Percentiles rank a stretch among this genome's conserved stretches.
phyloP scores from a whole-genome alignment of 2,113 vertebrate species.

The Ia io region DNA sequence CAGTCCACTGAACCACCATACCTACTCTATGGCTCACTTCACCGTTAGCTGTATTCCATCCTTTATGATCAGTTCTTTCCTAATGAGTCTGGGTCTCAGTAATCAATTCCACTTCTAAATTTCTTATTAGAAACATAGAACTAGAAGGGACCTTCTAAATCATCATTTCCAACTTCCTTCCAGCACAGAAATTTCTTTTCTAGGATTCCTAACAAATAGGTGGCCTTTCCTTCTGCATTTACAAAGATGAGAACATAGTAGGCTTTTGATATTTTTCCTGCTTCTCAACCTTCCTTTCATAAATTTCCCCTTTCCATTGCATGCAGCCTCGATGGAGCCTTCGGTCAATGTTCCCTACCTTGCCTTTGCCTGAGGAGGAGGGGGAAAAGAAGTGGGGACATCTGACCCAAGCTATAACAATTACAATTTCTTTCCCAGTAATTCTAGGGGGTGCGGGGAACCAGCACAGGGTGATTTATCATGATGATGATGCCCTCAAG shows the following conservation, averaged over 20 bases:
- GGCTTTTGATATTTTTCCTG: neutral
- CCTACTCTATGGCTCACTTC: neutral
- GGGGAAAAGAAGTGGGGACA: neutral
- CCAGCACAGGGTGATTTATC: neutral
- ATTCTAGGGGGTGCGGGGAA: neutral
- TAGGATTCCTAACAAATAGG: neutral
- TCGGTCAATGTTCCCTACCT: neutral
- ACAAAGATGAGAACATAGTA: neutral
- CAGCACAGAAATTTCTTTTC: neutral
- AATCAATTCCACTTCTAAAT: neutral
- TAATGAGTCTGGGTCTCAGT: neutral
- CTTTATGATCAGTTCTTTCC: neutral
- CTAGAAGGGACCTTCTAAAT: neutral
- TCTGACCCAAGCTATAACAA: neutral
- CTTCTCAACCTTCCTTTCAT: neutral
- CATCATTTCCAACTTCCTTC: neutral
- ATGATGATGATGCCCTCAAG: neutral
- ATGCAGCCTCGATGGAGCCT: neutral
- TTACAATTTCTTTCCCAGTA: neutral
- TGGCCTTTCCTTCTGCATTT: neutral
- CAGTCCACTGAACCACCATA: neutral
- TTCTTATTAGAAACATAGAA: neutral
- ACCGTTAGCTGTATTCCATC: fast-evolving
- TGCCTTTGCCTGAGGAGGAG: neutral
- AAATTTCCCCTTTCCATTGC: neutral